Evolutionary conservation across 1,140 invertebrate genomes (phyloP), one percentile per base, ranked within the genome.

Genomic region (Rhopalosiphum padi): DNA sequence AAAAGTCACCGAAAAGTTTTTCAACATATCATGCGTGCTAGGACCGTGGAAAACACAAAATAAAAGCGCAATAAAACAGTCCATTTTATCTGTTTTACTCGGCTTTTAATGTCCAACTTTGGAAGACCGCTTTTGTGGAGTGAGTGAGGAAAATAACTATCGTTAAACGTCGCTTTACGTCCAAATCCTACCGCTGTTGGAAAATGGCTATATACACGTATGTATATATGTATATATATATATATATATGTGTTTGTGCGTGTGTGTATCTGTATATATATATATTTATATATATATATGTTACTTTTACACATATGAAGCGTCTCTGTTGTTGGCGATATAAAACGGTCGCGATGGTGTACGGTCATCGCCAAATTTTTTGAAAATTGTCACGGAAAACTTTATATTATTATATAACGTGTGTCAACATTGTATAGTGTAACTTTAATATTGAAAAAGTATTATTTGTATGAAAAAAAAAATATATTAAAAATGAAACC

Each of bases 21-120:
- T 51, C 68, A 53, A 85, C 48, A 93, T 85, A 85, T 93, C 91
- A 85, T 93, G 60, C 37, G 90, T 68, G 43, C 91, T 48, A 91
- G 90, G 43, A 91, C 90, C 68, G 82, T 55, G 82, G 48, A 93
- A 93, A 93, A 83, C 37, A n/a, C 91, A 43, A 86, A 93, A 86
- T 93, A 93, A 93, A 93, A 93, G n/a, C 30, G 48, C 82, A 86
- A 86, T 93, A 93, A 93, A 93, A 93, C 68, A 82, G 82, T 93
- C 91, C 77, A 55, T 93, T 93, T 93, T 93, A 93, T 93, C 91
- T 86, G 91, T 86, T 93, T 41, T 43, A 86, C 82, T 93, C 48
- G 91, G 82, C 51, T 86, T 93, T 93, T 85, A 93, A 93, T 86
- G 82, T 53, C 77, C 77, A 55, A 93, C 91, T 93, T 93, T 85